Evolutionary conservation across 2,797 vertebrate species (phyloP).

Genomic region (Eupleurogrammus muticus): DNA sequence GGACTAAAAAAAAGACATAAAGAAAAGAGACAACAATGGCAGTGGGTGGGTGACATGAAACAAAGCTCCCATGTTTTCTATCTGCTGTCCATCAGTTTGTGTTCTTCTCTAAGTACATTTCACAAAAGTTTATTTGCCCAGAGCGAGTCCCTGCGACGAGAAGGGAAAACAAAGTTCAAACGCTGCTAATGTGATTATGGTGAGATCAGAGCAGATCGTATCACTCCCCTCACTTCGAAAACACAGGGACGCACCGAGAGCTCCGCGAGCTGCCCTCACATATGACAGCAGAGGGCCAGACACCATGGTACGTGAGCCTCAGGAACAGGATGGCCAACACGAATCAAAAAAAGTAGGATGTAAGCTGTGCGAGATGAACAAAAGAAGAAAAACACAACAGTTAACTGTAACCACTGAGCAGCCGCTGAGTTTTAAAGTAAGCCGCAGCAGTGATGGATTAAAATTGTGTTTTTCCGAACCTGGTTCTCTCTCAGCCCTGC

Average conservation of each 20-base stretch:
- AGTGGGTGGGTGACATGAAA: slow-evolving; percentile 67
- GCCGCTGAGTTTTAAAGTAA: background rate
- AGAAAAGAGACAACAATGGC: slow-evolving; percentile 43
- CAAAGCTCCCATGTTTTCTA: slow-evolving; percentile 54
- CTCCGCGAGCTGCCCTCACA: slow-evolving; percentile 49
- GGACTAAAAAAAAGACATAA: slow-evolving; percentile 51
- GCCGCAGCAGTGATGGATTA: background rate
- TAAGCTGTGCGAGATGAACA: slow-evolving; percentile 6
- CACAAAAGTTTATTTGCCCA: slow-evolving; percentile 72
- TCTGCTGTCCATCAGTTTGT: slow-evolving; percentile 58
- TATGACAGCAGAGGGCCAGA: slow-evolving; percentile 37
- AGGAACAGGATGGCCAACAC: slow-evolving; percentile 51
- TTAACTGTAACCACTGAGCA: background rate
- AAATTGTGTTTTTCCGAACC: background rate
- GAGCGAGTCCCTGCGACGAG: slow-evolving; percentile 60
- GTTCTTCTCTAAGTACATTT: slow-evolving; percentile 70
- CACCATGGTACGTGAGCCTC: slow-evolving; percentile 18
- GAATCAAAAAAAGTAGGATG: slow-evolving; percentile 57
- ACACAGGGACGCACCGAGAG: slow-evolving; percentile 56
- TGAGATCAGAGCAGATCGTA: slow-evolving; percentile 80
- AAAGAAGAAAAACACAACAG: background rate
- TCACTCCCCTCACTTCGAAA: slow-evolving; percentile 68
- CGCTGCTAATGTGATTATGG: slow-evolving; percentile 73
- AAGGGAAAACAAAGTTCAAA: slow-evolving; percentile 81
- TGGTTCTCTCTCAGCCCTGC: no score